Evolutionary conservation across 92 coral and sea anemone species (phyloP).

Genomic region (Epizoanthus ramosus): DNA sequence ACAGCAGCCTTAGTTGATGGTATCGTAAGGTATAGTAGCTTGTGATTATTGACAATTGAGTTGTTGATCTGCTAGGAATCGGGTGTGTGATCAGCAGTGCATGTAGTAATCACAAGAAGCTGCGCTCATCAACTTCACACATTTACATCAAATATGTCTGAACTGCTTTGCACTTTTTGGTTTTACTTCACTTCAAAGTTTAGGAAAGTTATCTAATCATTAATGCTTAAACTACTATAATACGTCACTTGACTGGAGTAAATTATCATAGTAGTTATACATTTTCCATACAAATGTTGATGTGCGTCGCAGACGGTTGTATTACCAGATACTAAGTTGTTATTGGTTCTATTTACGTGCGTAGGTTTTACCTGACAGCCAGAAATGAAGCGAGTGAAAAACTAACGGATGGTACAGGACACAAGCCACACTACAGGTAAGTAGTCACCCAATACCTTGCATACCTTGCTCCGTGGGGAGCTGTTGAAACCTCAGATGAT

Average conservation of each 20-base stretch:
- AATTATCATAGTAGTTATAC: no score
- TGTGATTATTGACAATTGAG: background rate
- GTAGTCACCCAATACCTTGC: background rate
- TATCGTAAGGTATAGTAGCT: conserved; percentile 77
- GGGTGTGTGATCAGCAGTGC: background rate
- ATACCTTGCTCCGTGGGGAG: background rate
- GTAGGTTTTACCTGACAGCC: conserved; percentile 81
- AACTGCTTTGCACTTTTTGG: no score
- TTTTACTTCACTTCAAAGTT: no score
- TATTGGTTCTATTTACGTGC: background rate
- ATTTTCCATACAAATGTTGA: no score
- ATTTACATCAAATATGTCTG: no score
- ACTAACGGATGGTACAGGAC: conserved; percentile 94
- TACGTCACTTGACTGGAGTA: no score
- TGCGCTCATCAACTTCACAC: no score
- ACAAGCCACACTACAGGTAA: conserved; percentile 98
- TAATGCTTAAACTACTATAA: no score
- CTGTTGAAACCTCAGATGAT: background rate
- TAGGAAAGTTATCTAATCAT: no score
- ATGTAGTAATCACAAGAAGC: background rate
- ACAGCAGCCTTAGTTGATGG: conserved; percentile 90
- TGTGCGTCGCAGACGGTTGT: no score
- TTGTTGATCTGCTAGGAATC: background rate
- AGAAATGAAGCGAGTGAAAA: conserved; percentile 83
- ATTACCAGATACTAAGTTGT: background rate